Evolutionary conservation across 1,140 invertebrate genomes (phyloP), one percentile per base, ranked within the genome.

Genomic region (Condylostylus longicornis): DNA sequence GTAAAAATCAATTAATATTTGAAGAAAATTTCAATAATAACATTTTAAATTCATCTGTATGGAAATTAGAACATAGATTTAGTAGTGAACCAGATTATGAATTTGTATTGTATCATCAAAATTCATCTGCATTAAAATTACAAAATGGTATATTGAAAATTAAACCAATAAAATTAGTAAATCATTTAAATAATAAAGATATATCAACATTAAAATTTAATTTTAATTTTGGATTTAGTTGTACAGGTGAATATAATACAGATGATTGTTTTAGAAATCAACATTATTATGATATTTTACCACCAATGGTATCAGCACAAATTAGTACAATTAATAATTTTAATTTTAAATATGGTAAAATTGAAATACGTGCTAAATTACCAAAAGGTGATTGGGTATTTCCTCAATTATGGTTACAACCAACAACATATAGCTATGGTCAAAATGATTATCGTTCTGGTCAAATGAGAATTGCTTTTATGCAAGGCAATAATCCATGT

Each of bases 321-420:
- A 52, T 83, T 27, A 65, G 69, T 19, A 76, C 73, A 2, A 70
- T 70, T 40, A 46, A 66, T 28, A 60, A 57, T 18, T 79, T 82
- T 42, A 50, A 60, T 36, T 77, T 77, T 42, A 66, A 63, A 33
- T 82, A 77, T 44, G 79, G 79, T 12, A 66, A 65, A 30, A 66
- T 82, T 2, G 77, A 81, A 48, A 65, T 82, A 9, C 62, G 68
- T 8, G 79, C 79, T 1, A 80, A 77, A 51, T 62, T 82, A 56
- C 78, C 79, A 0, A 54, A 60, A 28, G 76, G 77, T 13, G 71
- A 79, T 46, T 83, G 77, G 75, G 43, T 82, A 2, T 76, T 75
- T 65, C 77, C 79, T 45, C 68, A 72, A 49, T 37, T 73, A n/a
- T 68, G 58, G 50, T 49, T 73, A 12, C 54, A 67, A 33, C 66